Conservation (phyloP, 2,888 invertebrate genomes). For the Sialis fuliginosa region DNA sequence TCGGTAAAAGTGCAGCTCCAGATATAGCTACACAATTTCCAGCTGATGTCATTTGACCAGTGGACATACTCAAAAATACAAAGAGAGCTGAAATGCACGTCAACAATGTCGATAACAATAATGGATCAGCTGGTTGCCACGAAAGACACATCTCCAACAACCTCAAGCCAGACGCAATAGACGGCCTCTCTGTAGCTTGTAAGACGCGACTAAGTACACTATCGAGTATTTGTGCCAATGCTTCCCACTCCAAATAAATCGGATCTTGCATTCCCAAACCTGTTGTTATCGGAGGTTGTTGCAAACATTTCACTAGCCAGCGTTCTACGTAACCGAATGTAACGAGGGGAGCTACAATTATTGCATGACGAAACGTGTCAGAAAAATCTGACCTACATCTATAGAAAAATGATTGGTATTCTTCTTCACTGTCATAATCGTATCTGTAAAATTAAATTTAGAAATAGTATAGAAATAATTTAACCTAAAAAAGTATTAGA, state of each 20-base stretch:
- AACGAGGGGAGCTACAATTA: constrained; percentile 61
- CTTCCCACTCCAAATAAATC: constrained; percentile 72
- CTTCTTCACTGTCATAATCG: constrained; percentile 85
- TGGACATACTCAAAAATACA: constrained; percentile 76
- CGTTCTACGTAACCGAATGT: constrained; percentile 71
- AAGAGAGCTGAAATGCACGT: constrained; percentile 85
- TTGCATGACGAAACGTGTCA: constrained; percentile 66
- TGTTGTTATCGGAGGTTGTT: constrained; percentile 24
- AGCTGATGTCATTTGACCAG: constrained; percentile 48
- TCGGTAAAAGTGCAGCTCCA: constrained; percentile 49
- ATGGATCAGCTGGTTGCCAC: constrained; percentile 59
- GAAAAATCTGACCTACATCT: constrained; percentile 65
- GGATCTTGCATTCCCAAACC: constrained; percentile 36
- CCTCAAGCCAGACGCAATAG: constrained; percentile 54
- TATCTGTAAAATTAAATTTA: too few relatives aligned
- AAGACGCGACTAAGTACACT: constrained; percentile 66
- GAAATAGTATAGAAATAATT: too few relatives aligned
- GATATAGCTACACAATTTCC: constrained; percentile 40
- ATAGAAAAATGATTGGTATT: constrained; percentile 69
- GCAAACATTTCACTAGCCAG: constrained; percentile 61
- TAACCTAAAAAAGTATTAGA: too few relatives aligned
- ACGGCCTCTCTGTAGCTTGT: constrained; percentile 53
- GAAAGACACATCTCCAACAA: constrained; percentile 63
- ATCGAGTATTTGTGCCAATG: constrained; percentile 58
- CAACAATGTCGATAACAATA: constrained; percentile 65